A percentile compares a stretch with the other conserved stretches of the same genome.
phyloP scores from a whole-genome alignment of 2,888 invertebrate genomes.

The Drosophila mulleri region DNA sequence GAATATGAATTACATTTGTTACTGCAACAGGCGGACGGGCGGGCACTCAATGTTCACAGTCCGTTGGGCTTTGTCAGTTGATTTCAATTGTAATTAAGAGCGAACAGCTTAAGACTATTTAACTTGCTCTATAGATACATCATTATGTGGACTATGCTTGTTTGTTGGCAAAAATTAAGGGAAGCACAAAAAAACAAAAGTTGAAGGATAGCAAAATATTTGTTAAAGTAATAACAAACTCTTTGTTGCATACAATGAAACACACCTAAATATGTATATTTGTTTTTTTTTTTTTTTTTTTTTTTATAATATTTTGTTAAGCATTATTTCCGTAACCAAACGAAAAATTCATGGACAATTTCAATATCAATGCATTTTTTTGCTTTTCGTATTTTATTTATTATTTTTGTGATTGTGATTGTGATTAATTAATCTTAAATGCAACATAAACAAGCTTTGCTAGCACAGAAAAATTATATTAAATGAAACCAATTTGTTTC shows the following conservation, averaged over 20 bases:
- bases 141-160: not conserved
- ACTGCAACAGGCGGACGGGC: constrained; percentile 23
- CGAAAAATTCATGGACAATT: not conserved
- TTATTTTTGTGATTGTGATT: not conserved
- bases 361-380: not conserved
- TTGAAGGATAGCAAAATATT: not conserved
- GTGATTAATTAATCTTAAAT: too few species aligned
- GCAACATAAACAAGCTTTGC: too few species aligned
- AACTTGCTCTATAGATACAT: not conserved
- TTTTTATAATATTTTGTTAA: not conserved
- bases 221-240: not conserved
- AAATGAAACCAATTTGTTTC: not conserved
- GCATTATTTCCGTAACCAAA: not conserved
- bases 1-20: constrained; percentile 62
- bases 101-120: constrained; percentile 7
- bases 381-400: not conserved
- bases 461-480: not conserved
- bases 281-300: not conserved
- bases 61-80: constrained; percentile 43
- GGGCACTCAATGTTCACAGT: constrained; percentile 52
- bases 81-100: constrained; percentile 36
- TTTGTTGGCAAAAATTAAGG: not conserved
- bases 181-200: not conserved
- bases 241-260: not conserved
- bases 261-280: not conserved